phyloP scores from a whole-genome alignment of 2,113 vertebrate species.

The Grammomys dolichurus region DNA sequence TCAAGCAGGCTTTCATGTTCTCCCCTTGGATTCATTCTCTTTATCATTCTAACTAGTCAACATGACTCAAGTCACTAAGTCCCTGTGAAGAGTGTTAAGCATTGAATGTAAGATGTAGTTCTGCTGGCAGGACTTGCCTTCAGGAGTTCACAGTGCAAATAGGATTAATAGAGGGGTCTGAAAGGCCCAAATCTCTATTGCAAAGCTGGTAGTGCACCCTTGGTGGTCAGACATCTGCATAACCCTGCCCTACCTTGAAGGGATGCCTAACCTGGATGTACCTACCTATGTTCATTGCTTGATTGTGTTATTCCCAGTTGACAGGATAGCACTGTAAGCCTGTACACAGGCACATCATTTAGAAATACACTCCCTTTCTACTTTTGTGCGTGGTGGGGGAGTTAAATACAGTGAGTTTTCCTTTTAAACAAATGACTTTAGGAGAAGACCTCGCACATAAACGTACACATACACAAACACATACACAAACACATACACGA shows the following conservation, averaged over 20 bases:
- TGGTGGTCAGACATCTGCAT: no score
- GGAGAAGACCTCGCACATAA: background rate
- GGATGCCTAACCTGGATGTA: fast-evolving
- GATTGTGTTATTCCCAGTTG: background rate
- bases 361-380: background rate
- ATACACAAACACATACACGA: background rate
- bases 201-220: fast-evolving
- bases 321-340: background rate
- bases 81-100: background rate
- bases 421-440: background rate
- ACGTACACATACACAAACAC: background rate
- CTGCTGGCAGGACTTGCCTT: background rate
- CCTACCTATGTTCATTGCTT: fast-evolving
- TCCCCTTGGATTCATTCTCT: background rate
- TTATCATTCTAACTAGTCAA: background rate
- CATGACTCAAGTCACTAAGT: background rate
- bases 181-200: background rate
- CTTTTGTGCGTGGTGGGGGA: background rate
- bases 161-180: fast-evolving
- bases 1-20: background rate
- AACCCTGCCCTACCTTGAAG: background rate
- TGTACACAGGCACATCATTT: background rate
- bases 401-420: background rate
- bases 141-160: background rate
- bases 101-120: background rate